Evolutionary conservation across 1,140 invertebrate species (phyloP).

Genomic region (Heliothis subflexa): DNA sequence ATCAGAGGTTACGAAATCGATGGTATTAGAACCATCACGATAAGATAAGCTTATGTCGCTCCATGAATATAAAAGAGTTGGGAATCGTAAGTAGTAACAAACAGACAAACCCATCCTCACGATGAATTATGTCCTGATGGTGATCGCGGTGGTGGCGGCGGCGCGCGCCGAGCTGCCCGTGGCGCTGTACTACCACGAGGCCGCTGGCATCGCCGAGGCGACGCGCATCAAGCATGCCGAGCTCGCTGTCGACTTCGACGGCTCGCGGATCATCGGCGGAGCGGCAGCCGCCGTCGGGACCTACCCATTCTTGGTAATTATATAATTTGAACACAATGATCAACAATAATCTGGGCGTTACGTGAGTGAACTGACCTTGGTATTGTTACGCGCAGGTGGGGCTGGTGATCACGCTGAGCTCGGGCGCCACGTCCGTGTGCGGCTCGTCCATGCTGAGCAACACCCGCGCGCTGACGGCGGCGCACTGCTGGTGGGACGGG

Average conservation of each 20-base stretch:
- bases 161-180: conserved; percentile 32
- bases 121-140: conserved; percentile 30
- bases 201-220: conserved; percentile 54
- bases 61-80: conserved; percentile 2
- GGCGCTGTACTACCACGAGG: conserved; percentile 55
- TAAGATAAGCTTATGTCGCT: conserved; percentile 1
- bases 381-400: conserved; percentile 49
- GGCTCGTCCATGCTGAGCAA: conserved; percentile 57
- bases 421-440: conserved; percentile 57
- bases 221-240: conserved; percentile 53
- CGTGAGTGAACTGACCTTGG: no score
- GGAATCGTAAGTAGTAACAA: not conserved
- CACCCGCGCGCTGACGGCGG: conserved; percentile 55
- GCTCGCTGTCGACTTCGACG: conserved; percentile 54
- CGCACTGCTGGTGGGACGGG: conserved; percentile 57
- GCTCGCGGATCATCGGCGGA: conserved; percentile 57
- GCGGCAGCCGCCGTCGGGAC: conserved; percentile 45
- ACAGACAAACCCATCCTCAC: not conserved
- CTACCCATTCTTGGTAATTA: conserved; percentile 49
- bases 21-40: not conserved
- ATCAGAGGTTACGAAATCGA: not conserved
- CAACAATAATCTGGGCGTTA: no score
- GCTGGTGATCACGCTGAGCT: conserved; percentile 52
- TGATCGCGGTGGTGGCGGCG: conserved; percentile 42
- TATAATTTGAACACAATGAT: not conserved